These are phyloP conservation scores for Diploptera punctata DNA, from an alignment of 2,888 invertebrate genomes.

Conservation along the genomic window DNA sequence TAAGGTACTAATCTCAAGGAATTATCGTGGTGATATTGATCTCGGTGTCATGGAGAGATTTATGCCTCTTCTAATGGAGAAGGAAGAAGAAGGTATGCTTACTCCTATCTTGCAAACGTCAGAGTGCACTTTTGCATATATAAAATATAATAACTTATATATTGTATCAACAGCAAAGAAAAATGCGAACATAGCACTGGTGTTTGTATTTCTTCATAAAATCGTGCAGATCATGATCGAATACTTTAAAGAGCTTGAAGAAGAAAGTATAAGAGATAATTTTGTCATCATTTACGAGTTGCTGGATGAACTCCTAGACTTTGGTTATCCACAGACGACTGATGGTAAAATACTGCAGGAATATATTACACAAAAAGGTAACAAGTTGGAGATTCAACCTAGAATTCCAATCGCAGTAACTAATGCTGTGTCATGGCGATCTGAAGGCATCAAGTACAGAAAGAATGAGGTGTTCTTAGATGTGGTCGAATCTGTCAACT, in stretches of 20 bases:
- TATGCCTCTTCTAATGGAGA: slow-evolving; percentile 96
- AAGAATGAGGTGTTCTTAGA: slow-evolving; percentile 99
- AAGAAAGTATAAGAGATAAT: slow-evolving; percentile 98
- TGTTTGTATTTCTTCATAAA: slow-evolving; percentile 97
- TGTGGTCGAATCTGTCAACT: slow-evolving; percentile 97
- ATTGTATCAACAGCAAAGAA: slow-evolving; percentile 96
- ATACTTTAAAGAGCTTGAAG: slow-evolving; percentile 97
- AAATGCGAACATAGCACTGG: slow-evolving; percentile 95
- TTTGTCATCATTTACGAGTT: slow-evolving; percentile 99
- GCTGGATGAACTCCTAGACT: slow-evolving; percentile 95
- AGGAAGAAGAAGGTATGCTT: slow-evolving; percentile 93
- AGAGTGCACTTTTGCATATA: slow-evolving; percentile 93
- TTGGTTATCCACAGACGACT: slow-evolving; percentile 98
- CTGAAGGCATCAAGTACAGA: slow-evolving; percentile 97
- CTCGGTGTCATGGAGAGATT: slow-evolving; percentile 97
- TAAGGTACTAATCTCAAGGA: slow-evolving; percentile 94
- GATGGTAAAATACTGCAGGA: slow-evolving; percentile 98
- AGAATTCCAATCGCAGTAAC: slow-evolving; percentile 98
- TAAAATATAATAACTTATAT: slow-evolving; percentile 97
- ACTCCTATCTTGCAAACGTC: slow-evolving; percentile 90
- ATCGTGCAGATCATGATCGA: slow-evolving; percentile 91
- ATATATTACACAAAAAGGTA: slow-evolving; percentile 97
- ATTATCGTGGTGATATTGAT: slow-evolving; percentile 97
- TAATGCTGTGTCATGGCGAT: slow-evolving; percentile 99
- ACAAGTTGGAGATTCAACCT: slow-evolving; percentile 95